These are phyloP conservation scores for Nomada flava DNA, from an alignment of 2,888 invertebrate species.

Conservation along the genomic window DNA sequence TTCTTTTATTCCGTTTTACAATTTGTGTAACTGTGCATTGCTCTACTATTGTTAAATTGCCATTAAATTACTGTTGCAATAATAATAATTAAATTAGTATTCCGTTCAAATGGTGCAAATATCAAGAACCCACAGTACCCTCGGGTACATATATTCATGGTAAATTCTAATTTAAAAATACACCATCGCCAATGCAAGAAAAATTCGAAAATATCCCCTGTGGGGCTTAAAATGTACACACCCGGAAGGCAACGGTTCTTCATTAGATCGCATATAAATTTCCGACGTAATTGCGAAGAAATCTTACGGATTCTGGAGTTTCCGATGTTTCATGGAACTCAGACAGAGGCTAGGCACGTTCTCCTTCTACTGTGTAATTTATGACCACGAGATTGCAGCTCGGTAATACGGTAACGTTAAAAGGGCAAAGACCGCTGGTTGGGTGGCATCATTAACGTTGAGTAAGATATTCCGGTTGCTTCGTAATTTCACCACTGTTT, in stretches of 20 bases:
- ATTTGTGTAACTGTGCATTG: too few relatives aligned
- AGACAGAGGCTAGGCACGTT: constrained; percentile 34
- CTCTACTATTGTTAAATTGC: too few relatives aligned
- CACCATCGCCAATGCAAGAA: too few relatives aligned
- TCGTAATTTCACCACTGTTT: constrained; percentile 56
- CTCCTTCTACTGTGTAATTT: constrained; percentile 57
- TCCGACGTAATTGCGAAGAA: constrained; percentile 45
- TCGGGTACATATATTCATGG: too few relatives aligned
- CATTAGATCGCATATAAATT: constrained; percentile 41
- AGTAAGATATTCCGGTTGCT: constrained; percentile 62
- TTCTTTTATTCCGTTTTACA: too few relatives aligned
- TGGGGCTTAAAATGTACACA: background rate
- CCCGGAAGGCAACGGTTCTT: constrained; percentile 12
- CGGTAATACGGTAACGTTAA: constrained; percentile 59
- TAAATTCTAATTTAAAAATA: too few relatives aligned
- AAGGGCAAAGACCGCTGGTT: constrained; percentile 46
- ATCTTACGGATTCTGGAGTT: constrained; percentile 36
- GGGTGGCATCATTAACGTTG: constrained; percentile 70
- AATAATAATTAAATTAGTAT: too few relatives aligned
- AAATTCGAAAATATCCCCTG: too few relatives aligned
- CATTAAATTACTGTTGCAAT: too few relatives aligned
- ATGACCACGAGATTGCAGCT: constrained; percentile 51
- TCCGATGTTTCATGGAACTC: constrained; percentile 41
- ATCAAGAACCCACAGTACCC: too few relatives aligned
- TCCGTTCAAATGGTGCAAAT: too few relatives aligned